These are phyloP conservation scores for Euproctis similis DNA, from an alignment of 2,888 invertebrate species.

Conservation along the genomic window DNA sequence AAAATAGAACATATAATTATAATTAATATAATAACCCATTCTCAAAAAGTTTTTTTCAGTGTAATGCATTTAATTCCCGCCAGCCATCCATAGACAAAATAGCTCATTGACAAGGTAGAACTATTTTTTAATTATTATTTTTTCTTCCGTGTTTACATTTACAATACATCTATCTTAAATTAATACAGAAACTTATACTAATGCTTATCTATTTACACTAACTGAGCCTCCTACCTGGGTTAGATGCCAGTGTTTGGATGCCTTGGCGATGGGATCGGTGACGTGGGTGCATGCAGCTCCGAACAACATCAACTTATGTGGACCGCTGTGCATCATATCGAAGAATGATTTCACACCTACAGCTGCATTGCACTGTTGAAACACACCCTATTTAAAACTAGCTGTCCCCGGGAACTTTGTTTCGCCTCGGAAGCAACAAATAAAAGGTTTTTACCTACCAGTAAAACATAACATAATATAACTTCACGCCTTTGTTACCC, in stretches of 20 bases:
- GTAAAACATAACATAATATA: no score
- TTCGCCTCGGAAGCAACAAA: no score
- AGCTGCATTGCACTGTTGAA: conserved; percentile 96
- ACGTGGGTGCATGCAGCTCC: conserved; percentile 98
- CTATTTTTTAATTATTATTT: conserved; percentile 7
- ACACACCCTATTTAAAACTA: no score
- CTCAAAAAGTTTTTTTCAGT: no score
- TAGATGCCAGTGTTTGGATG: conserved; percentile 97
- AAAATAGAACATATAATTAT: no score
- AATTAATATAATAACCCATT: no score
- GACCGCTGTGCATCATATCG: conserved; percentile 96
- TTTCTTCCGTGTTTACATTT: not conserved
- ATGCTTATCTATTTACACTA: conserved; percentile 8
- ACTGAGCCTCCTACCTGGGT: conserved; percentile 81
- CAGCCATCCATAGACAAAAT: conserved; percentile 6
- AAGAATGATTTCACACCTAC: conserved; percentile 96
- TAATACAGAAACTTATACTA: no score
- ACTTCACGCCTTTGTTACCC: no score
- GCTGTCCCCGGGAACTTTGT: no score
- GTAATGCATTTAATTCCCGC: no score
- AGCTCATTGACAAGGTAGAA: conserved; percentile 6
- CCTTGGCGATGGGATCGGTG: conserved; percentile 97
- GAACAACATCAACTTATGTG: conserved; percentile 95
- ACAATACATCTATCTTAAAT: no score
- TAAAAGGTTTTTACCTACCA: no score